These are phyloP conservation scores for Corella eumyota DNA, from an alignment of 23 tunicate species.

Conservation along the genomic window DNA sequence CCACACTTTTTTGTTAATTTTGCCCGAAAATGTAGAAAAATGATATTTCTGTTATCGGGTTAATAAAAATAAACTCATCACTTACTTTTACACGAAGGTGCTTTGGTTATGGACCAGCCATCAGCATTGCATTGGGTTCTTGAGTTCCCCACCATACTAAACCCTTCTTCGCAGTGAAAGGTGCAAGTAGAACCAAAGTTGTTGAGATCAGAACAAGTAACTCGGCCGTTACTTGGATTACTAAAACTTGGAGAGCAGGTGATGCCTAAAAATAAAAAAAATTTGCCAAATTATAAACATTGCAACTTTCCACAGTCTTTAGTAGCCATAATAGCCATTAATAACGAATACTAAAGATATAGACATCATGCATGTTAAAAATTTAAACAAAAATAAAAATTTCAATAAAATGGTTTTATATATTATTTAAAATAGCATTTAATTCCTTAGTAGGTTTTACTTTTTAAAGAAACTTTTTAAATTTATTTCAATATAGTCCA, in stretches of 20 bases:
- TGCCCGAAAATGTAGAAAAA: too few species aligned
- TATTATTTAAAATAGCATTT: too few species aligned
- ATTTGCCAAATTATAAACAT: too few species aligned
- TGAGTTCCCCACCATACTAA: constrained; percentile 27
- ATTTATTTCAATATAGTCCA: too few species aligned
- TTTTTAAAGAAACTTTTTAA: too few species aligned
- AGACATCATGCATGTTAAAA: neutral
- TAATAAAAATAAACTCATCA: too few species aligned
- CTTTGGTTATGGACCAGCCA: constrained; percentile 49
- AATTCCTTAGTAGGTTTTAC: too few species aligned
- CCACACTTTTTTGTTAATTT: too few species aligned
- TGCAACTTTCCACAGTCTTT: neutral
- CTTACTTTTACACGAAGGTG: constrained; percentile 77
- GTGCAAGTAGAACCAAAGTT: constrained; percentile 43
- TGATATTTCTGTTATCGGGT: too few species aligned
- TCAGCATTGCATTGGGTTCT: constrained; percentile 24
- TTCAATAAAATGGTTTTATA: neutral
- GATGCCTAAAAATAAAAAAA: constrained; percentile 20
- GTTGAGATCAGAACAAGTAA: constrained; percentile 38
- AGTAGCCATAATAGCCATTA: neutral
- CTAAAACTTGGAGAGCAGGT: constrained; percentile 65
- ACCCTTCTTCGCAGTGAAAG: constrained; percentile 70
- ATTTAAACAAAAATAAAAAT: too few species aligned
- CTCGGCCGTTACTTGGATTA: constrained; percentile 84
- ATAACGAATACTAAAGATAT: neutral